Evolutionary conservation across 2,888 invertebrate species (phyloP).

Genomic region (Acleris literana): DNA sequence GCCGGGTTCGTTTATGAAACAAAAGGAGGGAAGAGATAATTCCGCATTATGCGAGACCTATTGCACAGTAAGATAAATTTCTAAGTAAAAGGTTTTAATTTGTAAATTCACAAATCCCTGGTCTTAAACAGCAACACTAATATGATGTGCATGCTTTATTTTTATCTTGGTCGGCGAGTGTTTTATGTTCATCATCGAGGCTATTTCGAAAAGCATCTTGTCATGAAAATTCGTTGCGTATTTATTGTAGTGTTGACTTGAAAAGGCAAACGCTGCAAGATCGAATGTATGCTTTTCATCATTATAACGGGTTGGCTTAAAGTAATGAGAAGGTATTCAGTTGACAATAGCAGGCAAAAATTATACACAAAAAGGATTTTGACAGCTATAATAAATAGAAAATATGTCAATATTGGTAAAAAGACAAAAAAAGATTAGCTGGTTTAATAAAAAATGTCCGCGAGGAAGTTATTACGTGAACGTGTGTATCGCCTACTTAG

Average conservation of each 20-base stretch:
- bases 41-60: conserved; percentile 22
- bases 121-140: conserved; percentile 1
- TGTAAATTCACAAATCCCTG: conserved; percentile 13
- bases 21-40: conserved; percentile 8
- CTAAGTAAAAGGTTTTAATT: conserved; percentile 10
- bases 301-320: too few species aligned
- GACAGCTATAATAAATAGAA: too few species aligned
- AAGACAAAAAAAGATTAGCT: too few species aligned
- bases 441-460: too few species aligned
- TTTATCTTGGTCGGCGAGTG: conserved; percentile 50
- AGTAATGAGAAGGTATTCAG: too few species aligned
- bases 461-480: too few species aligned
- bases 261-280: not conserved
- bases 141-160: conserved; percentile 49
- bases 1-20: conserved; percentile 25
- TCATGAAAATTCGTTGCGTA: not conserved
- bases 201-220: conserved; percentile 37
- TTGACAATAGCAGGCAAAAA: too few species aligned
- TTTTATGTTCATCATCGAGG: conserved; percentile 55
- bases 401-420: too few species aligned
- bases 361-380: too few species aligned
- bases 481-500: too few species aligned
- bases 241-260: not conserved
- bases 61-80: conserved; percentile 9
- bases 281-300: not conserved